Evolutionary conservation across 2,888 invertebrate species (phyloP), one percentile per base, ranked within the genome.

Genomic region (Synergus itoensis): DNA sequence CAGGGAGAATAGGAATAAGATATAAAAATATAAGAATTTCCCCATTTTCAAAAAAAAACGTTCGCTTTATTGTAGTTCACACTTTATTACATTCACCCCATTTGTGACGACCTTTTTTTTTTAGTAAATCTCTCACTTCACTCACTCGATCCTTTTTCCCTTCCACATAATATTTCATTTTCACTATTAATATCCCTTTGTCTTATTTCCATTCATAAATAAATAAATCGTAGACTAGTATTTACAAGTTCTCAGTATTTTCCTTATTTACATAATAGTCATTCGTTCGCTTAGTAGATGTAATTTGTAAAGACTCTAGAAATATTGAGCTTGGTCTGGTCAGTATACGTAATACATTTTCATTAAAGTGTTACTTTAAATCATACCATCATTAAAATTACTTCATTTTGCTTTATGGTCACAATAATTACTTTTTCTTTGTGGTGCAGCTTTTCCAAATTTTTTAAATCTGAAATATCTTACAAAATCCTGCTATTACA

Each of bases 291-390:
- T 90, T 90, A 91, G 88, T 87, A 89, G 88, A 87, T 86, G 85
- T 89, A 89, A 86, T 87, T 91, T 91, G 90, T 91, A 91, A 92
- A 91, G 90, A 91, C 89, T 91, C 91, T 91, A 91, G 91, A 92
- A 92, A 92, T 92, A 91, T 92, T 92, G 91, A 92, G 91, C 91
- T 92, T 91, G 91, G 91, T 92, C 91, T 91, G 91, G 91, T 92
- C 91, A 90, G 89, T 91, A 88, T 91, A 90, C 88, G 87, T 90
- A 89, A 90, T 88, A 88, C 84, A 86, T 86, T 84, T 87, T 83
- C 79, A 79, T 84, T 82, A 80, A 80, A 82, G 16, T 85, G 83
- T 78, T 82, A 81, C 80, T 80, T 76, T 76, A 79, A 73, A 73
- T 73, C n/a, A 73, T 53, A 48, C 9, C 48, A 79, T 84, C 43